Evolutionary conservation across 2,888 invertebrate species (phyloP), one percentile per base, ranked within the genome.

Genomic region (Dryococelus australis): DNA sequence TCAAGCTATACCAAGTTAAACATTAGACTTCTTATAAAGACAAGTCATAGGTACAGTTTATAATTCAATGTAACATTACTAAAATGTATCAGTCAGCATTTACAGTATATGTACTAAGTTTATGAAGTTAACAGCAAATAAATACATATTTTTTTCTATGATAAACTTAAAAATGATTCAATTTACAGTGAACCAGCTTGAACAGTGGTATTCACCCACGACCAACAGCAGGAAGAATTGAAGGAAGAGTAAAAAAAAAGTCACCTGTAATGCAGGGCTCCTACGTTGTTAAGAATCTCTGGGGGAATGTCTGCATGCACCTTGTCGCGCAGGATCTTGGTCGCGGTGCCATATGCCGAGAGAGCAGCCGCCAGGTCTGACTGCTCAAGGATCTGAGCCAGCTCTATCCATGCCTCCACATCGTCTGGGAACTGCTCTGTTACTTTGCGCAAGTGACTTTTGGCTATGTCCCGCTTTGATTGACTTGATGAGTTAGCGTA

Each of bases 361-460:
- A 99, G 93, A 0, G 99, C 97, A 85, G 96, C 97, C 93, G 96
- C 93, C 87, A 98, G 94, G 93, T 99, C 99, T 90, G 97, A 97
- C 91, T 99, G 98, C 92, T 99, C 99, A 89, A 99, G 94, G 92
- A 99, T 98, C 93, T 99, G 99, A 0, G 99, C 99, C 89, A 99
- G 93, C 92, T 99, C 99, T 90, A 99, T 99, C 99, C 99, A 99
- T 0, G 99, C 99, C 92, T 99, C 99, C 2, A 99, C 98, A 92
- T 99, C 99, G 90, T 99, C 99, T 0, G 99, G 98, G 92, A 98
- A 98, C 92, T 99, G 98, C 91, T 99, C 98, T 0, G 99, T 98
- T 35, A 97, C 97, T 93, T 99, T 99, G 91, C 98, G 97, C 86
- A 99, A 93, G 92, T 98, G 98, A 90, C 97, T 97, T 92, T 98